Percentiles rank a stretch among this genome's conserved stretches.
These are phyloP conservation scores for Nephrotoma guestfalica DNA, from an alignment of 2,888 invertebrate species.

Conservation along the genomic window DNA sequence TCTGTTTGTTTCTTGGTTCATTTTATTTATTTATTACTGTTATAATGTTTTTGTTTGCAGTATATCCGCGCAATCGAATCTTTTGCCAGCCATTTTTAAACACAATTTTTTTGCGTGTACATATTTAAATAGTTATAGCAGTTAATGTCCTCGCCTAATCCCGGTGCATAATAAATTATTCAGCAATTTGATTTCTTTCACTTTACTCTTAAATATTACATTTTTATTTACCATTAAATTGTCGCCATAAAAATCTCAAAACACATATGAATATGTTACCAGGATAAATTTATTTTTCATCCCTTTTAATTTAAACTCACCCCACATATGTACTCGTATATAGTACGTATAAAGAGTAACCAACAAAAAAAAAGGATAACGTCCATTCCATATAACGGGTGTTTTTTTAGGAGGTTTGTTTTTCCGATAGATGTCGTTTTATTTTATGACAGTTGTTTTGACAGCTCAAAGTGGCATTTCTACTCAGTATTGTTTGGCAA, in stretches of 20 bases:
- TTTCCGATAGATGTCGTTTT: too few species aligned
- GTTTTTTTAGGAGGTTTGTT: too few species aligned
- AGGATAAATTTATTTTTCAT: neutral
- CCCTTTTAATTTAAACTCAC: neutral
- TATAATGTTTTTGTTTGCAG: neutral
- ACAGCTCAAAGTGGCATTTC: too few species aligned
- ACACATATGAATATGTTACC: neutral
- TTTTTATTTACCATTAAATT: neutral
- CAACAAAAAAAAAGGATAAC: neutral
- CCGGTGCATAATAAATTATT: neutral
- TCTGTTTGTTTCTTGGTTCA: neutral
- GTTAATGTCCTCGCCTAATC: neutral
- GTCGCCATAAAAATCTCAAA: neutral
- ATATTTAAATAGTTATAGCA: neutral
- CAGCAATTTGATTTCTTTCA: neutral
- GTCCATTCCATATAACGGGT: neutral
- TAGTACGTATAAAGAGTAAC: neutral
- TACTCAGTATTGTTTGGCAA: too few species aligned
- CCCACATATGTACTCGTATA: neutral
- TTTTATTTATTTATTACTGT: neutral
- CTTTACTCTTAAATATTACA: neutral
- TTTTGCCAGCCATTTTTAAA: neutral
- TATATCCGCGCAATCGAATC: neutral
- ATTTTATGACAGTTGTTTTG: too few species aligned
- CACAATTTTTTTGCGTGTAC: neutral